Conservation (phyloP, 2,888 invertebrate genomes). For the Agonum fuliginosum region DNA sequence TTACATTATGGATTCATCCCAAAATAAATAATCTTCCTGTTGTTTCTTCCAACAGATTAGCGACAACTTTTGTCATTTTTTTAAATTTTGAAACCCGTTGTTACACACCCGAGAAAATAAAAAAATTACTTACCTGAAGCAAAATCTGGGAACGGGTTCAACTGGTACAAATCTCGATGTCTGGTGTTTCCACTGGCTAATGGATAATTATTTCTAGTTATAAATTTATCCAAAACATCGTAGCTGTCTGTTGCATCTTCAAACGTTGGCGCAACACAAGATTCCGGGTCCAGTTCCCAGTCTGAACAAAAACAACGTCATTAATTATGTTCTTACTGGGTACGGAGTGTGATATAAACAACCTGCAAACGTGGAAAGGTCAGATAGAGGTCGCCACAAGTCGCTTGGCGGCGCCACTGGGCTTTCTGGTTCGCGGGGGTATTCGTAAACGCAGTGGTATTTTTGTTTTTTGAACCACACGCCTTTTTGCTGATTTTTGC, state of each 20-base stretch:
- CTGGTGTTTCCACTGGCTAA: slow-evolving; percentile 42
- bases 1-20: no score
- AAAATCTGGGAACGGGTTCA: slow-evolving; percentile 54
- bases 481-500: slow-evolving; percentile 65
- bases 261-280: slow-evolving; percentile 34
- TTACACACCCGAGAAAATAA: background rate
- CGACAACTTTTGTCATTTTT: no score
- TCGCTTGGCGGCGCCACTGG: slow-evolving; percentile 70
- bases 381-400: slow-evolving; percentile 71
- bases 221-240: slow-evolving; percentile 48
- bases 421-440: slow-evolving; percentile 82
- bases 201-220: slow-evolving; percentile 34
- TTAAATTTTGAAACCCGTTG: no score
- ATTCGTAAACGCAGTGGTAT: slow-evolving; percentile 89
- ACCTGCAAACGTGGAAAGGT: slow-evolving; percentile 77
- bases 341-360: slow-evolving; percentile 53
- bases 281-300: slow-evolving; percentile 55
- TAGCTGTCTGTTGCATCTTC: slow-evolving; percentile 34
- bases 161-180: slow-evolving; percentile 53
- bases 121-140: slow-evolving; percentile 29
- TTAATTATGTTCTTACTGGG: background rate
- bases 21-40: no score
- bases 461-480: slow-evolving; percentile 90
- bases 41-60: no score
- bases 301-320: slow-evolving; percentile 22